Evolutionary conservation across 2,888 invertebrate genomes (phyloP).

Genomic region (Limnephilus lunatus): DNA sequence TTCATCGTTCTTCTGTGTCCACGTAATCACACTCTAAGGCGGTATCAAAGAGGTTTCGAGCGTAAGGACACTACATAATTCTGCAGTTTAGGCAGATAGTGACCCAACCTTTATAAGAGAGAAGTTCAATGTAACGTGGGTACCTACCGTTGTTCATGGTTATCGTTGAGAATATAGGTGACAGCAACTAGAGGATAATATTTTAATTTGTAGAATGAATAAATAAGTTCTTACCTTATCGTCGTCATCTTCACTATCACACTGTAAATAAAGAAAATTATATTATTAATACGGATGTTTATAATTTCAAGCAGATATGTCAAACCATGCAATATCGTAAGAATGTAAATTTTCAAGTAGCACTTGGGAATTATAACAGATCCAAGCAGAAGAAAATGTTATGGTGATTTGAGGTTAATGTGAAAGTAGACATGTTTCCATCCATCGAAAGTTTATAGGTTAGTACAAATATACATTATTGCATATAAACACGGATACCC

Average conservation of each 20-base stretch:
- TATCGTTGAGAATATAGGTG: background rate
- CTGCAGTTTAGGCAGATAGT: constrained; percentile 62
- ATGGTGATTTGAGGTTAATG: background rate
- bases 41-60: constrained; percentile 53
- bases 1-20: background rate
- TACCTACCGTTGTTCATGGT: background rate
- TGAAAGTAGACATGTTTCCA: background rate
- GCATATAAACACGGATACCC: background rate
- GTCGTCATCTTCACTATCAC: constrained; percentile 96
- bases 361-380: background rate
- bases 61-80: constrained; percentile 63
- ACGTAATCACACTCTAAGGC: background rate
- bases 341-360: background rate
- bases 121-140: background rate
- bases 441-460: background rate
- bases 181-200: constrained; percentile 19
- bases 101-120: background rate
- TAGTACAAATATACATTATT: background rate
- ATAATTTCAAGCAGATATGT: background rate
- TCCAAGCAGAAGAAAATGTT: background rate
- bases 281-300: constrained; percentile 10
- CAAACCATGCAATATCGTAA: background rate
- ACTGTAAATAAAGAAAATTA: constrained; percentile 83
- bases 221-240: constrained; percentile 85
- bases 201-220: background rate